A percentile compares a stretch with the other conserved stretches of the same genome.
Conservation (phyloP, 2,113 vertebrate genomes). For the Hydrochoerus hydrochaeris region DNA sequence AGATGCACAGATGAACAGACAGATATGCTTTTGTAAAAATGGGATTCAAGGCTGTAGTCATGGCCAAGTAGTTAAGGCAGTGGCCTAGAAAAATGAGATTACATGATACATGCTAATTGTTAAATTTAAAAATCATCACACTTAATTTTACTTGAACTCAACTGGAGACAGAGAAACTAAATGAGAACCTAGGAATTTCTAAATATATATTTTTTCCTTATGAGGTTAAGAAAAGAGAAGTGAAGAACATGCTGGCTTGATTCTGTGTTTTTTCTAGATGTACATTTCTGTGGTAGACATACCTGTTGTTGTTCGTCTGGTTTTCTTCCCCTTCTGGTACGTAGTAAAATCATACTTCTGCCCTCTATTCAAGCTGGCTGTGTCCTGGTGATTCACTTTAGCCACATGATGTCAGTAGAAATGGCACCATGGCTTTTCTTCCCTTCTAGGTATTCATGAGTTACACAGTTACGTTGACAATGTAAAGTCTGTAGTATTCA, state of each 20-base stretch:
- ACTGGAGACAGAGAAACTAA: background rate
- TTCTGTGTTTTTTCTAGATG: background rate
- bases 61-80: background rate
- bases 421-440: background rate
- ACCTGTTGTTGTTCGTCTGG: background rate
- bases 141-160: slow-evolving; percentile 21
- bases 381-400: background rate
- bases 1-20: background rate
- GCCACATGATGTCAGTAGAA: background rate
- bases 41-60: background rate
- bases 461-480: background rate
- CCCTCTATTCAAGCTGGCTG: background rate
- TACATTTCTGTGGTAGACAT: background rate
- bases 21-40: background rate
- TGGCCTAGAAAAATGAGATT: background rate
- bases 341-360: background rate
- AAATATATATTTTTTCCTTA: background rate
- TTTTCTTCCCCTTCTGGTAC: background rate
- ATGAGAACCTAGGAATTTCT: background rate
- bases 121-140: slow-evolving; percentile 20
- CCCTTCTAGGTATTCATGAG: background rate
- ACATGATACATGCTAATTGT: slow-evolving; percentile 13
- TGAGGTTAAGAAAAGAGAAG: background rate
- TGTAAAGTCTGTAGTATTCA: background rate
- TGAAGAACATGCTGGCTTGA: background rate